phyloP scores from a whole-genome alignment of 2,113 vertebrate species.

The Syrrhaptes paradoxus region DNA sequence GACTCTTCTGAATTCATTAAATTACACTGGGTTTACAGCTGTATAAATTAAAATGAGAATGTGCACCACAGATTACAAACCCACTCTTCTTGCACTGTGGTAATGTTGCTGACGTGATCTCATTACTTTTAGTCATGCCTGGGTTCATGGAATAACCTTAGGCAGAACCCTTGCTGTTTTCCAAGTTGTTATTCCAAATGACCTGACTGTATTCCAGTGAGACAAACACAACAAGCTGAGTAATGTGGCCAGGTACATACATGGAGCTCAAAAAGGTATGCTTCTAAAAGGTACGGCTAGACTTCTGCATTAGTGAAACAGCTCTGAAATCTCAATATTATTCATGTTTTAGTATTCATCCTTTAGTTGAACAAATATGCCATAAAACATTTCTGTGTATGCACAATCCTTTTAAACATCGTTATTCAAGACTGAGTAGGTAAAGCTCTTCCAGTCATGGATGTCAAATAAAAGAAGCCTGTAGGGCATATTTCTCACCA shows the following conservation, averaged over 20 bases:
- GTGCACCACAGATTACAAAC: not conserved
- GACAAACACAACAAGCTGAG: not conserved
- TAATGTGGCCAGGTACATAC: not conserved
- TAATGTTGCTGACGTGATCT: not conserved
- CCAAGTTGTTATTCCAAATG: not conserved
- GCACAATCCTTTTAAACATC: not conserved
- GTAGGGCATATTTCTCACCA: not conserved
- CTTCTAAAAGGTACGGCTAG: not conserved
- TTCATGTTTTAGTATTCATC: not conserved
- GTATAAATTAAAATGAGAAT: not conserved
- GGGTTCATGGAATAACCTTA: not conserved
- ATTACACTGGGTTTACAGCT: not conserved
- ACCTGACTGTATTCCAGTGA: not conserved
- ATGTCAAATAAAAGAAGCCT: not conserved
- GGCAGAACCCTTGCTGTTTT: not conserved
- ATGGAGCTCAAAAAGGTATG: rapidly evolving
- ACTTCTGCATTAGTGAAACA: not conserved
- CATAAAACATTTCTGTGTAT: not conserved
- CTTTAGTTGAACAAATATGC: not conserved
- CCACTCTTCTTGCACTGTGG: not conserved
- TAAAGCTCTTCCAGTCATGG: not conserved
- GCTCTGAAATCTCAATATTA: not conserved
- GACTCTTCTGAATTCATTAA: not conserved
- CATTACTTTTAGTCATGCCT: not conserved
- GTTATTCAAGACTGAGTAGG: conserved; percentile 15